Evolutionary conservation across 2,888 invertebrate species (phyloP).

Genomic region (Acleris sparsana): DNA sequence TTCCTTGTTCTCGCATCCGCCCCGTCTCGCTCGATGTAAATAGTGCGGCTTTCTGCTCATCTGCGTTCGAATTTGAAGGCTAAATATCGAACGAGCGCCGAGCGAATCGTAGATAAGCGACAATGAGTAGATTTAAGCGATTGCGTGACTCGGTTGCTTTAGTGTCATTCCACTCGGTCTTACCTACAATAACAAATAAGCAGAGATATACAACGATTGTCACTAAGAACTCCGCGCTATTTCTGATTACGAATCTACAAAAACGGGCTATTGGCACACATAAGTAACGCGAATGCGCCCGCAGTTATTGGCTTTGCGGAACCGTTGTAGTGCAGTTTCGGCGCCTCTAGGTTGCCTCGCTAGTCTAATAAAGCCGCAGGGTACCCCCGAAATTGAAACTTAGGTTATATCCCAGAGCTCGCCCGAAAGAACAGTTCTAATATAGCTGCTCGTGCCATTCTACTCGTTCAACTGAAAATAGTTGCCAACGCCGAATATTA

Average conservation of each 20-base stretch:
- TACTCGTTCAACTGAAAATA: background rate
- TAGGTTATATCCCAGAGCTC: constrained; percentile 22
- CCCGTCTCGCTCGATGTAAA: constrained; percentile 39
- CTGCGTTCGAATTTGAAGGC: constrained; percentile 49
- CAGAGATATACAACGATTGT: constrained; percentile 34
- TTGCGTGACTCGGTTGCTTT: constrained; percentile 53
- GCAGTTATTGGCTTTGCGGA: constrained; percentile 28
- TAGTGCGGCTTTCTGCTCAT: constrained; percentile 43
- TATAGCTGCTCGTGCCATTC: constrained; percentile 1
- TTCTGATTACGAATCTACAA: constrained; percentile 12
- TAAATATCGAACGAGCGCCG: constrained; percentile 48
- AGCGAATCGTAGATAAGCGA: constrained; percentile 49
- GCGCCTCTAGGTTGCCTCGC: constrained; percentile 29
- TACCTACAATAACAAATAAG: constrained; percentile 37
- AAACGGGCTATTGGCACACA: constrained; percentile 4
- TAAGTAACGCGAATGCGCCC: constrained; percentile 16
- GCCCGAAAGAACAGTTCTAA: constrained; percentile 13
- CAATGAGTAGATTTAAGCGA: constrained; percentile 47
- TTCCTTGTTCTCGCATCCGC: constrained; percentile 52
- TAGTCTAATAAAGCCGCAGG: constrained; percentile 28
- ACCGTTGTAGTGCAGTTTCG: constrained; percentile 19
- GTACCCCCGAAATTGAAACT: constrained; percentile 28
- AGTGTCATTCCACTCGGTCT: constrained; percentile 29
- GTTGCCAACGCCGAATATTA: background rate
- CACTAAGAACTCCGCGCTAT: constrained; percentile 10